Percentiles rank a stretch among this genome's conserved stretches.
These are phyloP conservation scores for Mobula birostris DNA, from an alignment of 2,113 vertebrate genomes.

Conservation along the genomic window DNA sequence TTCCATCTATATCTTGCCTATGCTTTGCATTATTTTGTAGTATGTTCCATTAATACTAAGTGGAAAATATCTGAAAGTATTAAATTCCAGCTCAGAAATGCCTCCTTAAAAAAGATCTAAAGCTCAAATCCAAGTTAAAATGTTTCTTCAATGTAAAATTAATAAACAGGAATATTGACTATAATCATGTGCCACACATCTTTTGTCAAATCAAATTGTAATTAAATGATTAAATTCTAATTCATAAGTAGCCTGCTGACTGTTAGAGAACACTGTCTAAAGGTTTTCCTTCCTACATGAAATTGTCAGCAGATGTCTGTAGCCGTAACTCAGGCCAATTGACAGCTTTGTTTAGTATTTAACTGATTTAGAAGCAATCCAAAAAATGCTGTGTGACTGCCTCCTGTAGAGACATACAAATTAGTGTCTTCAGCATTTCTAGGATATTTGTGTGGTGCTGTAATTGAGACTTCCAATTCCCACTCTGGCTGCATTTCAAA, in stretches of 20 bases:
- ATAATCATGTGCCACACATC: background rate
- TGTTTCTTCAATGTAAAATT: background rate
- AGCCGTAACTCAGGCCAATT: background rate
- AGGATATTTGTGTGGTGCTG: conserved; percentile 13
- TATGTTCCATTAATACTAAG: background rate
- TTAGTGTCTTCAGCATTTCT: background rate
- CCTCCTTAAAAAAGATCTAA: background rate
- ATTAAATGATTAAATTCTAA: background rate
- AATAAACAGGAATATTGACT: background rate
- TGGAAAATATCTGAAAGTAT: background rate
- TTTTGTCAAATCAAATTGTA: background rate
- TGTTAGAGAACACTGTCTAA: background rate
- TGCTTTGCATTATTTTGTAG: background rate
- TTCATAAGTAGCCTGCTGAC: background rate
- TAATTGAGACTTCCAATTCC: background rate
- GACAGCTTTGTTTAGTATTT: conserved; percentile 5
- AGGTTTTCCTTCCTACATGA: background rate
- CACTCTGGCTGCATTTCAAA: background rate
- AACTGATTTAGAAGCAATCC: conserved; percentile 5
- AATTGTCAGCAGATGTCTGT: background rate
- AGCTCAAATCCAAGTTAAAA: background rate
- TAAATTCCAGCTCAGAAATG: background rate
- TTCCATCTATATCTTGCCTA: background rate
- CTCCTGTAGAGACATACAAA: background rate
- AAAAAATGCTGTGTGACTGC: background rate